Percentiles rank a stretch among this genome's conserved stretches.
Conservation (phyloP, 2,113 vertebrate genomes). For the Platycercus adscitus region DNA sequence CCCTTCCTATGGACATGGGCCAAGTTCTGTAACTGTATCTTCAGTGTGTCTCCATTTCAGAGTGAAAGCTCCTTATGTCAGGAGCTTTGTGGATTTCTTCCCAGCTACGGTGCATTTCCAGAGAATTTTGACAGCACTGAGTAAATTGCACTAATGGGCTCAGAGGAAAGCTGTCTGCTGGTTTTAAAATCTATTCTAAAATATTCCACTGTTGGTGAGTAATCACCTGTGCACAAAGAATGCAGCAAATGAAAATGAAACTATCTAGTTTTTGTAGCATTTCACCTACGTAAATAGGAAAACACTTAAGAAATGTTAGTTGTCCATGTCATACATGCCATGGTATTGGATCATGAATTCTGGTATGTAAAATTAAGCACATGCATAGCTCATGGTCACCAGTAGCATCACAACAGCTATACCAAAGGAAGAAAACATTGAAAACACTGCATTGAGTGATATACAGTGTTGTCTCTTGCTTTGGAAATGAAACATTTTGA, state of each 20-base stretch:
- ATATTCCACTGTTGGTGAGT: not conserved
- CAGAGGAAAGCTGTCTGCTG: not conserved
- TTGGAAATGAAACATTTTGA: not conserved
- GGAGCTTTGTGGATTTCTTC: conserved; percentile 9
- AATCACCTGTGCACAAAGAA: not conserved
- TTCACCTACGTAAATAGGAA: not conserved
- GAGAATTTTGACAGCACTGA: not conserved
- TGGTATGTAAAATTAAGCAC: not conserved
- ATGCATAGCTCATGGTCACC: not conserved
- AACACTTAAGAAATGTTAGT: not conserved
- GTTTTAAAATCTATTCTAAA: conserved; percentile 7
- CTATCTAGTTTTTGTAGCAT: not conserved
- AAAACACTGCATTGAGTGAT: not conserved
- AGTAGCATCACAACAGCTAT: not conserved
- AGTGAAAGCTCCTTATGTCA: not conserved
- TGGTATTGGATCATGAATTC: not conserved
- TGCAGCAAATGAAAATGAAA: not conserved
- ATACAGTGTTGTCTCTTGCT: not conserved
- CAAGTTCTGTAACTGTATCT: not conserved
- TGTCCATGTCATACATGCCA: fast-evolving
- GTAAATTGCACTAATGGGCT: not conserved
- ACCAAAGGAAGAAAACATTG: not conserved
- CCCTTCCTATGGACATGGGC: not conserved
- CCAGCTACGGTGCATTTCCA: not conserved
- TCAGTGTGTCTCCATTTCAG: not conserved